Conservation (phyloP, 2,797 vertebrate species). For the Paguma larvata region DNA sequence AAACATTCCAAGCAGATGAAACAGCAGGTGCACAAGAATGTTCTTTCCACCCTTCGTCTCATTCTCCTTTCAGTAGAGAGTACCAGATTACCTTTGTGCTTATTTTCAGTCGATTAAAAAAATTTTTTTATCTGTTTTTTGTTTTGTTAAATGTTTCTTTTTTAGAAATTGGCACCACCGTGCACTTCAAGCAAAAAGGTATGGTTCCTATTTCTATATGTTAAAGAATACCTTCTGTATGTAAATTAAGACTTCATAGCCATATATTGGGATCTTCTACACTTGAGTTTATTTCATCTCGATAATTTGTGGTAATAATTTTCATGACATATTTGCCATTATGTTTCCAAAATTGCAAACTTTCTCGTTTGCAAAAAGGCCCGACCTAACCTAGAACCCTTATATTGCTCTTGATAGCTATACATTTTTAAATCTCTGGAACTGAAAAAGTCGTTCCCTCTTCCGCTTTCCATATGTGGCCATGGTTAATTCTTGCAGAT, state of each 20-base stretch:
- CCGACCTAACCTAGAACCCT: neutral
- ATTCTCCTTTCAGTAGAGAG: constrained; percentile 50
- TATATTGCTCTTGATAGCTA: neutral
- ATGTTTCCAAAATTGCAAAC: neutral
- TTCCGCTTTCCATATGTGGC: no score
- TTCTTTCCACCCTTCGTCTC: neutral
- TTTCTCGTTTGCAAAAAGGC: neutral
- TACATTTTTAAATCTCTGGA: constrained; percentile 5
- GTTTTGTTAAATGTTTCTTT: constrained; percentile 83
- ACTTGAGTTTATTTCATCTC: neutral
- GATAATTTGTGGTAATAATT: neutral
- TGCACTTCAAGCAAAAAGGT: constrained; percentile 86
- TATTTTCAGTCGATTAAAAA: constrained; percentile 40
- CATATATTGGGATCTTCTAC: neutral
- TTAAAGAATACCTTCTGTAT: constrained; percentile 21
- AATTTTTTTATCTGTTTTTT: constrained; percentile 72
- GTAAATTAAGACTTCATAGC: neutral
- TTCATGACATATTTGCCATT: neutral
- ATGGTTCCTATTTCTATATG: constrained; percentile 69
- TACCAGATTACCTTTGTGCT: constrained; percentile 7
- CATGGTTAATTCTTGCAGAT: neutral
- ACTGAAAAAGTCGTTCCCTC: neutral
- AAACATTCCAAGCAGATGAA: neutral
- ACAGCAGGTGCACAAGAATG: neutral
- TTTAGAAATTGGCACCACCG: constrained; percentile 86